Base-by-base conservation (phyloP, 2,888 invertebrate species). In the Urechis unicinctus region DNA sequence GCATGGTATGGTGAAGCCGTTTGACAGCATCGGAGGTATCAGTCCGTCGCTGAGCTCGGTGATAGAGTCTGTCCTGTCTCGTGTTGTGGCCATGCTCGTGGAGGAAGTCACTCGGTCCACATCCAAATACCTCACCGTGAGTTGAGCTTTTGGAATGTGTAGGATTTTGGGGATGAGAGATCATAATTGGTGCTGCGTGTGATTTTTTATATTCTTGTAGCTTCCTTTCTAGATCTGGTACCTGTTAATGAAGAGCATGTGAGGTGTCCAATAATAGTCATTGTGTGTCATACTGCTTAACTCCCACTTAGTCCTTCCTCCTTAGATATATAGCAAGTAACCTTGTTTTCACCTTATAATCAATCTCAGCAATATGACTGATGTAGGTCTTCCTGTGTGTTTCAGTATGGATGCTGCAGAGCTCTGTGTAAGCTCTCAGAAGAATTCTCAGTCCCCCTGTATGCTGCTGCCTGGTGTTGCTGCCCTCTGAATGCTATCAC, bases 111-210 rank as follows among this genome's bases (percentile, higher is more conserved):
- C 85, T 69, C 79, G 83, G 3, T 83, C 86, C 1, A 82, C 84
- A 57, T 85, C 86, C 51, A 88, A 85, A 78, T 81, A 83, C 77
- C 82, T 85, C 66, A 83, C 85, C 69, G 88, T 87, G 75, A 83
- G 61, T 52, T 17, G 1, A 22, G 29, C 3, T 53, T 28, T 2
- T 47, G 30, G n/a, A n/a, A n/a, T n/a, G n/a, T n/a, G n/a, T n/a
- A n/a, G n/a, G n/a, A n/a, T n/a, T n/a, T n/a, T n/a, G n/a, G n/a
- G n/a, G n/a, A n/a, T n/a, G n/a, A n/a, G n/a, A n/a, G n/a, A n/a
- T 1, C 21, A 25, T 9, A 22, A 25, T 43, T 47, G 36, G n/a
- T 28, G n/a, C n/a, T n/a, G n/a, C n/a, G n/a, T n/a, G n/a, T n/a
- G n/a, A n/a, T 22, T 13, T 25, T 9, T 44, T 36, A 9, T 13